phyloP scores from a whole-genome alignment of 2,888 invertebrate genomes.

The Venustoraphidia nigricollis region DNA sequence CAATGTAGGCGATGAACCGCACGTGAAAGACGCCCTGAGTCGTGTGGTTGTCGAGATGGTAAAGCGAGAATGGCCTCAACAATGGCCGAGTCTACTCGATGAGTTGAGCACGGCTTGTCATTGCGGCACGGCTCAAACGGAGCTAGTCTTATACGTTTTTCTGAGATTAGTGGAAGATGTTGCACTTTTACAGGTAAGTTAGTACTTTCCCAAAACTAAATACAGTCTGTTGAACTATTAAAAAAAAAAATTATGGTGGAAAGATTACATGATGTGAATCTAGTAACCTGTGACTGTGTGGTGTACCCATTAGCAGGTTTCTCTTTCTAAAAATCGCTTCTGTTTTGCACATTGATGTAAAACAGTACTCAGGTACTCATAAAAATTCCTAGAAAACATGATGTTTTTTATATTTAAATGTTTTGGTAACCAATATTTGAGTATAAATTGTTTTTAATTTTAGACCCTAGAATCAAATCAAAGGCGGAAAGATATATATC shows the following conservation, averaged over 20 bases:
- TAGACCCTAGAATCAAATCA: conserved; percentile 76
- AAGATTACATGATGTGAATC: too few species aligned
- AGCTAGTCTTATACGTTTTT: conserved; percentile 78
- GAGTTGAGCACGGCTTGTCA: conserved; percentile 73
- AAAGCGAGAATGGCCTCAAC: conserved; percentile 94
- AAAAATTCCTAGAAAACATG: too few species aligned
- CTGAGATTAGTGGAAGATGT: conserved; percentile 87
- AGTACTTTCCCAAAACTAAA: neutral
- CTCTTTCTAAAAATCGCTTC: too few species aligned
- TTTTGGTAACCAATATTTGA: too few species aligned
- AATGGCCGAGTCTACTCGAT: conserved; percentile 75
- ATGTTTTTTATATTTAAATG: too few species aligned
- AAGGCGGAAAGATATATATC: conserved; percentile 79
- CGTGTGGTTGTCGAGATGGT: conserved; percentile 93
- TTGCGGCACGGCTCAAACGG: conserved; percentile 75
- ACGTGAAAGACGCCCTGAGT: conserved; percentile 72
- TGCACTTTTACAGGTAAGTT: conserved; percentile 60
- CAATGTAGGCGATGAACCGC: conserved; percentile 57
- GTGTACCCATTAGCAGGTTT: too few species aligned
- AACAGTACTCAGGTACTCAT: too few species aligned
- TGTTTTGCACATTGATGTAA: too few species aligned
- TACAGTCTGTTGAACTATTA: too few species aligned
- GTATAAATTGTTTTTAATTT: conserved; percentile 12
- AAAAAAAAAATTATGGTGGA: too few species aligned
- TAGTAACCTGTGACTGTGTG: too few species aligned